Evolutionary conservation across 2,888 invertebrate genomes (phyloP).

Genomic region (Drosophila paranaensis): DNA sequence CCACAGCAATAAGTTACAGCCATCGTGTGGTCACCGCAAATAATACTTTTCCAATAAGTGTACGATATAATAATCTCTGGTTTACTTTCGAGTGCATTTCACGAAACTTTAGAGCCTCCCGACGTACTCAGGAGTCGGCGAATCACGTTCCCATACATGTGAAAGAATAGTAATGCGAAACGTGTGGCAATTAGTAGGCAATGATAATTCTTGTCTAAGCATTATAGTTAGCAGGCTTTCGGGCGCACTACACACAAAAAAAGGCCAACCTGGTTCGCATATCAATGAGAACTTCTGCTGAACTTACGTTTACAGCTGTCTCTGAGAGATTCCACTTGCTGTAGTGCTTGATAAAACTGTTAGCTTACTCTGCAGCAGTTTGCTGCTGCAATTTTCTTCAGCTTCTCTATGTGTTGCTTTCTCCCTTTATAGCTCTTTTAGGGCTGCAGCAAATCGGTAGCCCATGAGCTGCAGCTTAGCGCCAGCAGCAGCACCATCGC

Average conservation of each 20-base stretch:
- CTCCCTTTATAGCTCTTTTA: slow-evolving; percentile 3
- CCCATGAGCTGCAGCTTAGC: slow-evolving; percentile 50
- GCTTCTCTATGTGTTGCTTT: not conserved
- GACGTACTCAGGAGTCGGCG: not conserved
- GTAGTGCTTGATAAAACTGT: slow-evolving; percentile 9
- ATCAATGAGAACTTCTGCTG: slow-evolving; percentile 46
- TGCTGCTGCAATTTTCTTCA: slow-evolving; percentile 18
- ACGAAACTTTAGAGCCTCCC: not conserved
- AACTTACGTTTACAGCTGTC: slow-evolving; percentile 40
- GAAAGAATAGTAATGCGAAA: slow-evolving; percentile 40
- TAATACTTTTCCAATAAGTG: slow-evolving; percentile 5
- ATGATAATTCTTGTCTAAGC: slow-evolving; percentile 45
- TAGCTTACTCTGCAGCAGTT: slow-evolving; percentile 24
- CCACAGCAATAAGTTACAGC: not conserved
- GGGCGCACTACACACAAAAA: slow-evolving; percentile 14
- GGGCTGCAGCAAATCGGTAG: slow-evolving; percentile 45
- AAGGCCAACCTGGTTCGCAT: slow-evolving; percentile 35
- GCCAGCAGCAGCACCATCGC: not conserved
- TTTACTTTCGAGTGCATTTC: not conserved
- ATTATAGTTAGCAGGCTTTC: slow-evolving; percentile 26
- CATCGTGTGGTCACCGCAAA: not conserved
- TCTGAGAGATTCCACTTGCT: slow-evolving; percentile 4
- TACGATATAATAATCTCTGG: not conserved
- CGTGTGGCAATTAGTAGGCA: slow-evolving; percentile 55
- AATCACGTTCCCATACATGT: slow-evolving; percentile 38